Conservation (phyloP, 2,113 vertebrate genomes). For the Syngnathoides biaculeatus region DNA sequence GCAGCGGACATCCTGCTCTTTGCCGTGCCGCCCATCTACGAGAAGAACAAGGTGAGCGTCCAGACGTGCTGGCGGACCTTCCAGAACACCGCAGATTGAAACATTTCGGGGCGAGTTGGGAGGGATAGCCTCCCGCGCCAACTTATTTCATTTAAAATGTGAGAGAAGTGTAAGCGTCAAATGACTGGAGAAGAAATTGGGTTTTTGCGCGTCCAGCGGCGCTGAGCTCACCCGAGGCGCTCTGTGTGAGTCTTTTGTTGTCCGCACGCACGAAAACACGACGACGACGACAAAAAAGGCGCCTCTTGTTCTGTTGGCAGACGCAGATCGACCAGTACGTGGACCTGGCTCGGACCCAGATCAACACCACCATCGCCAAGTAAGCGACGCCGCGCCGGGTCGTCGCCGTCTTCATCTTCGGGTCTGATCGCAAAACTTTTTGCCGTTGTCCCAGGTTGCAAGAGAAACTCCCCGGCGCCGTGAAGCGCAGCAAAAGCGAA, state of each 20-base stretch:
- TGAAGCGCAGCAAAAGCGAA: slow-evolving; percentile 85
- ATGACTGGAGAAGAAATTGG: no score
- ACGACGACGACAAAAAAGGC: background rate
- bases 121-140: no score
- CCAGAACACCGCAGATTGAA: no score
- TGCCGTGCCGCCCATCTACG: slow-evolving; percentile 81
- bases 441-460: slow-evolving; percentile 72
- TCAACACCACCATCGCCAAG: slow-evolving; percentile 81
- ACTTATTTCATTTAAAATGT: no score
- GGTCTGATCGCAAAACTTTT: background rate
- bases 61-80: no score
- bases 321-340: slow-evolving; percentile 89
- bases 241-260: background rate
- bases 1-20: slow-evolving; percentile 83
- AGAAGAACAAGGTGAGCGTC: slow-evolving; percentile 86
- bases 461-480: slow-evolving; percentile 82
- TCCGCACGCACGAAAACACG: background rate
- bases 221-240: background rate
- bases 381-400: slow-evolving; percentile 57
- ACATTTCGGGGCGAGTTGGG: no score
- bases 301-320: slow-evolving; percentile 50
- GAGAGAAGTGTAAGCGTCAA: no score
- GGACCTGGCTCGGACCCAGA: slow-evolving; percentile 76
- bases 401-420: background rate
- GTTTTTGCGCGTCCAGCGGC: background rate